Conservation (phyloP, 1,140 invertebrate species). For the Cardiocondyla obscurior region DNA sequence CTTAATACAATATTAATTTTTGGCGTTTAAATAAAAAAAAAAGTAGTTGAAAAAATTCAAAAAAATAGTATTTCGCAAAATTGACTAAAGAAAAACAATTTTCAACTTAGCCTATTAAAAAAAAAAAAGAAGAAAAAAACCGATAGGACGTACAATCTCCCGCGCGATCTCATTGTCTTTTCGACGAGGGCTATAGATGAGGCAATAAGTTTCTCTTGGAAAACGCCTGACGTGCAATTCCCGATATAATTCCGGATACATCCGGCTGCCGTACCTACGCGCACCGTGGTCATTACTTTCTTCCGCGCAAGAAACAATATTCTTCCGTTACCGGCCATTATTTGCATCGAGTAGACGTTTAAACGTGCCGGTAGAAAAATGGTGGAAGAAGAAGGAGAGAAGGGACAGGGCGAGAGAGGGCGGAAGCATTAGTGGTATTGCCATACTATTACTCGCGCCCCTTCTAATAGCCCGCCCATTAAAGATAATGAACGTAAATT, state of each 20-base stretch:
- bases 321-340: slow-evolving; percentile 55
- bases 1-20: background rate
- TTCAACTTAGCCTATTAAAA: background rate
- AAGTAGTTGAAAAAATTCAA: background rate
- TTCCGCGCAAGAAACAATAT: slow-evolving; percentile 66
- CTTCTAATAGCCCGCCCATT: slow-evolving; percentile 74
- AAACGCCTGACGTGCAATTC: slow-evolving; percentile 48
- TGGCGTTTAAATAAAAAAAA: background rate
- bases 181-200: slow-evolving; percentile 35
- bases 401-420: slow-evolving; percentile 33
- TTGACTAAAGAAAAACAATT: background rate
- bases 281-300: slow-evolving; percentile 61
- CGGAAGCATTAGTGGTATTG: slow-evolving; percentile 72
- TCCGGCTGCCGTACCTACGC: slow-evolving; percentile 24
- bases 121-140: background rate
- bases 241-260: slow-evolving; percentile 47
- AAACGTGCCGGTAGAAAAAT: slow-evolving; percentile 63
- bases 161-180: background rate
- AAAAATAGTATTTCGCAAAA: background rate
- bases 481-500: slow-evolving; percentile 77
- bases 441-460: slow-evolving; percentile 72
- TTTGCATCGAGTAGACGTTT: slow-evolving; percentile 63
- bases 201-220: slow-evolving; percentile 47
- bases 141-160: background rate
- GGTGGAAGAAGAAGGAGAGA: slow-evolving; percentile 38